Evolutionary conservation across 2,113 vertebrate species (phyloP).

Genomic region (Arothron firmamentum): DNA sequence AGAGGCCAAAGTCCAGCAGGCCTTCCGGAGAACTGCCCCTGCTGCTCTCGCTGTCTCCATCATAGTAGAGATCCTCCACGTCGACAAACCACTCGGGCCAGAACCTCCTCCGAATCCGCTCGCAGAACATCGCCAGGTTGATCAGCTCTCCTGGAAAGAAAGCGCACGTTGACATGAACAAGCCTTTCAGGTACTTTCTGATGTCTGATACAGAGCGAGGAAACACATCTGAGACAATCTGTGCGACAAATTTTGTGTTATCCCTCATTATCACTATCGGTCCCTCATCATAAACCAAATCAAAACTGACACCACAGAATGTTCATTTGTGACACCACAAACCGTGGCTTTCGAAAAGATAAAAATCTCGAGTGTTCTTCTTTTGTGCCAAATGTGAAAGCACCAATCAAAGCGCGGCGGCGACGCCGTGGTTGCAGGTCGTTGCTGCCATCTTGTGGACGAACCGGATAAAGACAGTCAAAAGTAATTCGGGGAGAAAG

Average conservation of each 20-base stretch:
- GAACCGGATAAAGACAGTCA: background rate
- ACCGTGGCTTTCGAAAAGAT: slow-evolving; percentile 24
- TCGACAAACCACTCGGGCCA: slow-evolving; percentile 96
- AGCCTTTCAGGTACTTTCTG: too few species aligned
- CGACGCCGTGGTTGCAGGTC: slow-evolving; percentile 6
- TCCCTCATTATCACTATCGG: slow-evolving; percentile 1
- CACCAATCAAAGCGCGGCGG: slow-evolving; percentile 14
- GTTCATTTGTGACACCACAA: slow-evolving; percentile 4
- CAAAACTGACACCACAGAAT: slow-evolving; percentile 16
- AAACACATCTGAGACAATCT: background rate
- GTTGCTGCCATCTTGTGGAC: slow-evolving; percentile 61
- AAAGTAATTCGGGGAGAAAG: background rate
- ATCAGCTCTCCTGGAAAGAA: slow-evolving; percentile 85
- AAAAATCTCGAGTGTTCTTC: background rate
- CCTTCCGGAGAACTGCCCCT: slow-evolving; percentile 62
- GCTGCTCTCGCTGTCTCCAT: slow-evolving; percentile 84
- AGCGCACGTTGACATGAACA: background rate
- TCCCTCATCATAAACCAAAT: slow-evolving; percentile 18
- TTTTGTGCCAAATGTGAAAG: slow-evolving; percentile 16
- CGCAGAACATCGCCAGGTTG: slow-evolving; percentile 96
- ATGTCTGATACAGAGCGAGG: too few species aligned
- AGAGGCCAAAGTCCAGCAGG: slow-evolving; percentile 82
- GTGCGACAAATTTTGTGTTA: background rate
- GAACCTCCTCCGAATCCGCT: slow-evolving; percentile 91
- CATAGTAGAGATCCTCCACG: slow-evolving; percentile 84